A percentile compares a stretch with the other conserved stretches of the same genome.
These are phyloP conservation scores for Enoplosus armatus DNA, from an alignment of 2,797 vertebrate species.

Conservation along the genomic window DNA sequence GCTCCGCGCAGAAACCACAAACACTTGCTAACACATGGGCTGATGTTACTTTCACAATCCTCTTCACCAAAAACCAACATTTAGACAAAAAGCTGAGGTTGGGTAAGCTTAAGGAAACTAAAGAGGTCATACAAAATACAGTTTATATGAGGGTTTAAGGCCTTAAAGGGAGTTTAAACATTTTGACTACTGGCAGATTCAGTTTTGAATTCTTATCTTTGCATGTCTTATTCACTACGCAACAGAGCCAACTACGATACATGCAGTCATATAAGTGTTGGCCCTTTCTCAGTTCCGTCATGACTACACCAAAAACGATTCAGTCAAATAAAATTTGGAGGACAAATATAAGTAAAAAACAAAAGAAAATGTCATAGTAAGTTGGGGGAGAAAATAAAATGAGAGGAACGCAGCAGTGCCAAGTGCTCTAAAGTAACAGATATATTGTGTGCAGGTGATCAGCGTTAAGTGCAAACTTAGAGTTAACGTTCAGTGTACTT, in stretches of 20 bases:
- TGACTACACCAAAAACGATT: not conserved
- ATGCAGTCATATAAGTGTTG: not conserved
- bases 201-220: not conserved
- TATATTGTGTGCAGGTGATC: not conserved
- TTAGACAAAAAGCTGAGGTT: constrained; percentile 17
- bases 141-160: constrained; percentile 16
- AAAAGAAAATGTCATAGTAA: not conserved
- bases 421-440: not conserved
- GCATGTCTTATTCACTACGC: not conserved
- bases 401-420: not conserved
- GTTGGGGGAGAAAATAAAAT: not conserved
- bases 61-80: constrained; percentile 34
- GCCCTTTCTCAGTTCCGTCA: not conserved
- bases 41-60: constrained; percentile 12
- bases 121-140: constrained; percentile 23
- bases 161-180: not conserved
- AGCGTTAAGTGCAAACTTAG: not conserved
- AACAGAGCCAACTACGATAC: not conserved
- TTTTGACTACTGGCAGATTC: too few relatives aligned
- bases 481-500: not conserved
- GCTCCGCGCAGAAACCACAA: constrained; percentile 36
- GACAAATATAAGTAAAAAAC: not conserved
- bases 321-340: not conserved
- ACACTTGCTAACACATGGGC: constrained; percentile 36
- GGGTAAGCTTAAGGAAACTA: not conserved